Evolutionary conservation across 2,888 invertebrate genomes (phyloP).

Genomic region (Piscicola geometra): DNA sequence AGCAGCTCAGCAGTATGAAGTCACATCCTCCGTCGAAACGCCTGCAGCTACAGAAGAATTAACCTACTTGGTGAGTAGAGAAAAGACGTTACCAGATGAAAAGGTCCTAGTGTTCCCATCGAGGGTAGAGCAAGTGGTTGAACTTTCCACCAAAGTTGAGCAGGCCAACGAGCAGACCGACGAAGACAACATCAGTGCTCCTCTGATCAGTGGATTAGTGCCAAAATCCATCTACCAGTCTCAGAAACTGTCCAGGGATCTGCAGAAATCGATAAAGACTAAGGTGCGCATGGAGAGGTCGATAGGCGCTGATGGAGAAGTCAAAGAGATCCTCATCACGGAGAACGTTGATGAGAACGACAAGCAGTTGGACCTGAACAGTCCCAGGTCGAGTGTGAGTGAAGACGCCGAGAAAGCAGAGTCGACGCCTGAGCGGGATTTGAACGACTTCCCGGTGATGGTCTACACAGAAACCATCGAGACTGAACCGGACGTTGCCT

Average conservation of each 20-base stretch:
- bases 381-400: conserved; percentile 40
- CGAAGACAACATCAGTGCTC: neutral
- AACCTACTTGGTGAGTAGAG: neutral
- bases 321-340: conserved; percentile 42
- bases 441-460: conserved; percentile 32
- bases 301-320: conserved; percentile 42
- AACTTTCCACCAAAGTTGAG: neutral
- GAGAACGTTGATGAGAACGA: conserved; percentile 40
- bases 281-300: conserved; percentile 31
- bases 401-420: conserved; percentile 36
- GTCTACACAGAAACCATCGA: conserved; percentile 43
- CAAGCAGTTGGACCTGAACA: conserved; percentile 38
- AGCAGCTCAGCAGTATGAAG: no score
- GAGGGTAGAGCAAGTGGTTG: neutral
- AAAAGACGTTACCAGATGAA: neutral
- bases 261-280: neutral
- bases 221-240: neutral
- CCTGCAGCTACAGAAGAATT: neutral
- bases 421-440: conserved; percentile 37
- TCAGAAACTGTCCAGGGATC: neutral
- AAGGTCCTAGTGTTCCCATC: neutral
- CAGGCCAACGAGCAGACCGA: neutral
- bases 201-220: neutral
- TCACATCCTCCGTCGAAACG: no score
- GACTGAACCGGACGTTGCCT: conserved; percentile 43